Evolutionary conservation across 2,113 vertebrate genomes (phyloP).

Genomic region (Saguinus midas): DNA sequence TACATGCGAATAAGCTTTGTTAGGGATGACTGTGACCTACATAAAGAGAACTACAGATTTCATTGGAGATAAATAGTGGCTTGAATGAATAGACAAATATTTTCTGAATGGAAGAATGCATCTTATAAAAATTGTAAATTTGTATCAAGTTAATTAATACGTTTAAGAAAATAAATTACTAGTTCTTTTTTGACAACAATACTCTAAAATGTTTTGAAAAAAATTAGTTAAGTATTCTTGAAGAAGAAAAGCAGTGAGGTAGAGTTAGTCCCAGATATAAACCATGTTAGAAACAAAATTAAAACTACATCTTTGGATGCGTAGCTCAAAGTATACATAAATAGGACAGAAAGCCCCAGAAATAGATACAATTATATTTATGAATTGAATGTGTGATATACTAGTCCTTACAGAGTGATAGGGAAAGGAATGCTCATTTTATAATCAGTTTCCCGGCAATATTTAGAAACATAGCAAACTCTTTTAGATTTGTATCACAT

Average conservation of each 20-base stretch:
- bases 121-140: background rate
- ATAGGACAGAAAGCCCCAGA: background rate
- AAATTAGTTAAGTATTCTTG: background rate
- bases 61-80: background rate
- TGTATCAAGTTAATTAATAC: slow-evolving; percentile 31
- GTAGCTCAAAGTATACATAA: background rate
- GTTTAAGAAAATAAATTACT: slow-evolving; percentile 12
- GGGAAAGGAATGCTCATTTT: background rate
- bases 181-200: background rate
- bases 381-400: background rate
- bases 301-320: background rate
- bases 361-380: background rate
- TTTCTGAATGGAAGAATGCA: slow-evolving; percentile 7
- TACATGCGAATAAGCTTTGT: background rate
- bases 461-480: background rate
- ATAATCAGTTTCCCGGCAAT: background rate
- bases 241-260: background rate
- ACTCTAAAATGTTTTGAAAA: background rate
- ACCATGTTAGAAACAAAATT: background rate
- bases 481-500: background rate
- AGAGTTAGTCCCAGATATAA: background rate
- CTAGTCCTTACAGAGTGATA: background rate
- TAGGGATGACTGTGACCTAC: background rate
- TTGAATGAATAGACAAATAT: background rate
- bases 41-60: background rate